Percentiles rank a stretch among this genome's conserved stretches.
Conservation (phyloP, 1,140 invertebrate genomes). For the Pollicipes pollicipes region DNA sequence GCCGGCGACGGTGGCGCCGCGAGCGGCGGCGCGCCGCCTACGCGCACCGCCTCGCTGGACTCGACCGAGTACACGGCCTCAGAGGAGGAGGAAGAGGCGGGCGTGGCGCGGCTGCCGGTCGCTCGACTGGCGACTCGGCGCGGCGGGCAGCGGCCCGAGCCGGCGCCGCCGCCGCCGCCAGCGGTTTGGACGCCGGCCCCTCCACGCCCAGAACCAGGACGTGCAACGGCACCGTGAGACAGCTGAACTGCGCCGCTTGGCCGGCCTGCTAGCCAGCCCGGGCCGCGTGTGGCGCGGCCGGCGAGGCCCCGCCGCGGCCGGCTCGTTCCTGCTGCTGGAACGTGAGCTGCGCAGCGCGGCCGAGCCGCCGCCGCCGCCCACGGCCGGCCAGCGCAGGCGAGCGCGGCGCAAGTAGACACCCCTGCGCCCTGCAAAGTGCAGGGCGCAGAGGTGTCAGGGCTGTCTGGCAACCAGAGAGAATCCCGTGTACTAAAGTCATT, state of each 20-base stretch:
- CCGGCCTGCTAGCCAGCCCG: neutral
- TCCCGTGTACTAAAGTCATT: too few relatives aligned
- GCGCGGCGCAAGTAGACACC: too few relatives aligned
- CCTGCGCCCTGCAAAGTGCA: too few relatives aligned
- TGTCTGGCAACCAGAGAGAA: too few relatives aligned
- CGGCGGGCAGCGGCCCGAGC: conserved; percentile 14
- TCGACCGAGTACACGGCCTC: conserved; percentile 5
- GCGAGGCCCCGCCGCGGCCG: too few relatives aligned
- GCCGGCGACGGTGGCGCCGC: too few relatives aligned
- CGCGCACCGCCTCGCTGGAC: neutral
- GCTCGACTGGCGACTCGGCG: conserved; percentile 12
- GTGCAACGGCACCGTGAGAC: conserved; percentile 16
- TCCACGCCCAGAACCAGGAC: conserved; percentile 18
- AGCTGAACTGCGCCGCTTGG: conserved; percentile 9
- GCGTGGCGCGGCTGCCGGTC: conserved; percentile 11
- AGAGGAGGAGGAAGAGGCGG: conserved; percentile 17
- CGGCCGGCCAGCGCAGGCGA: neutral
- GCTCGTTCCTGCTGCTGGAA: neutral
- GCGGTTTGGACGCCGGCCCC: conserved; percentile 13
- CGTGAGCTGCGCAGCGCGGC: neutral
- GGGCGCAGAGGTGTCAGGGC: too few relatives aligned
- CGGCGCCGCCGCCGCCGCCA: conserved; percentile 4
- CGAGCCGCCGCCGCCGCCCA: neutral
- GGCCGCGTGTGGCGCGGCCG: neutral
- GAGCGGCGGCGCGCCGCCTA: too few relatives aligned